Percentiles rank a stretch among this genome's conserved stretches.
phyloP scores from a whole-genome alignment of 2,797 vertebrate species.

The Harpagifer antarcticus region DNA sequence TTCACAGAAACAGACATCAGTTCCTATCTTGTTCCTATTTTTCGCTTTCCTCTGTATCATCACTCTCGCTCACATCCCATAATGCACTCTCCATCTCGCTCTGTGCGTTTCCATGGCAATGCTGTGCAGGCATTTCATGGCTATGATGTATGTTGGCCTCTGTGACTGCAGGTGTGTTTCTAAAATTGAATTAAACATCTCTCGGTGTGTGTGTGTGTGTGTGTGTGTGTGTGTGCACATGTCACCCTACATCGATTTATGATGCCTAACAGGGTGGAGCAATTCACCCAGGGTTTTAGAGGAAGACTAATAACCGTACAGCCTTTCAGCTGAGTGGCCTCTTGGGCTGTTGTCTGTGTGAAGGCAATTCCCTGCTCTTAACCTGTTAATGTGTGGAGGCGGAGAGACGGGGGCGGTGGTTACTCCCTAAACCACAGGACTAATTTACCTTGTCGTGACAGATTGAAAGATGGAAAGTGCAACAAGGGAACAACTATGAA shows the following conservation, averaged over 20 bases:
- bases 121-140: conserved; percentile 47
- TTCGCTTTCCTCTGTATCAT: conserved; percentile 4
- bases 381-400: conserved; percentile 24
- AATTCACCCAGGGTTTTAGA: conserved; percentile 48
- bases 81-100: conserved; percentile 16
- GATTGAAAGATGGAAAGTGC: neutral
- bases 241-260: conserved; percentile 64
- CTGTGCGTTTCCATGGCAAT: conserved; percentile 64
- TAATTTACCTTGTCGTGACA: conserved; percentile 8
- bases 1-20: neutral
- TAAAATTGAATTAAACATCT: conserved; percentile 23
- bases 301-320: conserved; percentile 45
- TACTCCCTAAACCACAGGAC: conserved; percentile 6
- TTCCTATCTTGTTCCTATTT: neutral
- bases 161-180: conserved; percentile 11
- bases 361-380: conserved; percentile 38
- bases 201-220: neutral
- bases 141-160: conserved; percentile 22
- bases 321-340: conserved; percentile 58
- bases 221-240: neutral
- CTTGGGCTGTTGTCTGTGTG: conserved; percentile 46
- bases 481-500: conserved; percentile 11
- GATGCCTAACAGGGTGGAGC: conserved; percentile 55
- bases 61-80: conserved; percentile 9
- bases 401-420: neutral